These are phyloP conservation scores for Rhamphomyia laevipes DNA, from an alignment of 2,888 invertebrate species.

Conservation along the genomic window DNA sequence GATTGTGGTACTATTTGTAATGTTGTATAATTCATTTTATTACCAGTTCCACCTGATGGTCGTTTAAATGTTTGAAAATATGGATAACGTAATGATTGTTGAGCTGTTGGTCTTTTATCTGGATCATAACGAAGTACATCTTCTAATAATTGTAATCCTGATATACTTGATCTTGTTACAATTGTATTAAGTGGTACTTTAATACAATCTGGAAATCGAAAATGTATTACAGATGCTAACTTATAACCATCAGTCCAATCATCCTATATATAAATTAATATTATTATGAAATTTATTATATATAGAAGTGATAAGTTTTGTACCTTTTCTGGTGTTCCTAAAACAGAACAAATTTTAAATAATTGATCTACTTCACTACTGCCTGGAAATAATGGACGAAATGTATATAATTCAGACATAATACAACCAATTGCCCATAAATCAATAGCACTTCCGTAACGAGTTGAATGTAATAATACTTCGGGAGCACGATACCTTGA, in stretches of 20 bases:
- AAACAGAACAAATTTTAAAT: slow-evolving; percentile 84
- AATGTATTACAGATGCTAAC: slow-evolving; percentile 86
- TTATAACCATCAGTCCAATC: slow-evolving; percentile 95
- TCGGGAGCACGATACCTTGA: slow-evolving; percentile 83
- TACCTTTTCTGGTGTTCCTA: slow-evolving; percentile 85
- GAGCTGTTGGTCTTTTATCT: slow-evolving; percentile 80
- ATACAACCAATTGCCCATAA: slow-evolving; percentile 98
- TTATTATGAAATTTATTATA: neutral
- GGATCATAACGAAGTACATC: slow-evolving; percentile 90
- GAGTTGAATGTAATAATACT: slow-evolving; percentile 88
- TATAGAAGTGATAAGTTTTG: slow-evolving; percentile 1
- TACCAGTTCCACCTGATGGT: slow-evolving; percentile 25
- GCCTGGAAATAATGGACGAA: slow-evolving; percentile 90
- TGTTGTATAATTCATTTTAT: neutral
- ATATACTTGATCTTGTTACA: slow-evolving; percentile 70
- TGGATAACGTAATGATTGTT: slow-evolving; percentile 65
- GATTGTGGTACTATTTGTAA: slow-evolving; percentile 5
- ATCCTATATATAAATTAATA: slow-evolving; percentile 39
- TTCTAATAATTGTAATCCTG: slow-evolving; percentile 72
- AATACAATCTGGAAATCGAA: slow-evolving; percentile 84
- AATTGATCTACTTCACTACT: slow-evolving; percentile 95
- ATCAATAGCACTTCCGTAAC: slow-evolving; percentile 94
- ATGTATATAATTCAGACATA: slow-evolving; percentile 92
- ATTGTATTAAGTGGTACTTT: slow-evolving; percentile 68
- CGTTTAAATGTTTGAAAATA: slow-evolving; percentile 36